Percentiles rank a stretch among this genome's conserved stretches.
These are phyloP conservation scores for Hylyphantes graminicola DNA, from an alignment of 1,140 invertebrate genomes.

Conservation along the genomic window DNA sequence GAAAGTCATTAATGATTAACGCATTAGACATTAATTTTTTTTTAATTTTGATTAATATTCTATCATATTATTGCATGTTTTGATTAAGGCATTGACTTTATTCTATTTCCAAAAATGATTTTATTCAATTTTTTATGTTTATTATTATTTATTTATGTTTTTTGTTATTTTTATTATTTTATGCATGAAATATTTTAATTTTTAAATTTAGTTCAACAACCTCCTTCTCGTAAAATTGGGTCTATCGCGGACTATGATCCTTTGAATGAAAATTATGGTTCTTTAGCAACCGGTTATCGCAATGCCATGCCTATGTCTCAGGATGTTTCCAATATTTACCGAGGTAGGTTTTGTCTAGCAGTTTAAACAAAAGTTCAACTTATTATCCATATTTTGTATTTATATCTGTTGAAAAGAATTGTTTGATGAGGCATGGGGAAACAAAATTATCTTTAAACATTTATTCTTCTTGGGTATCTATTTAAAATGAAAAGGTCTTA, in stretches of 20 bases:
- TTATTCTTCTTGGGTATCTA: too few species aligned
- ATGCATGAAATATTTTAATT: slow-evolving; percentile 5
- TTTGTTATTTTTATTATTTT: slow-evolving; percentile 1
- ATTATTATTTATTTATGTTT: too few species aligned
- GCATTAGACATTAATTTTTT: too few species aligned
- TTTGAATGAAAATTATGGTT: slow-evolving; percentile 89
- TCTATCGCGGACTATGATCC: slow-evolving; percentile 96
- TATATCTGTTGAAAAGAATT: background rate
- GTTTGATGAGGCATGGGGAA: background rate
- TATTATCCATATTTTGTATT: background rate
- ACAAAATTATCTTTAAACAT: too few species aligned
- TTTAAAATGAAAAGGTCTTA: too few species aligned
- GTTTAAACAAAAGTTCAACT: background rate
- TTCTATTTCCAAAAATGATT: too few species aligned
- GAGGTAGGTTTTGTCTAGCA: slow-evolving; percentile 31
- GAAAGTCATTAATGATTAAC: too few species aligned
- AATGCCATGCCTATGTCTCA: slow-evolving; percentile 23
- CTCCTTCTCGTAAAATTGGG: slow-evolving; percentile 80
- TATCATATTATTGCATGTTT: too few species aligned
- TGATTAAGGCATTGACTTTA: too few species aligned
- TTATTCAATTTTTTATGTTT: too few species aligned
- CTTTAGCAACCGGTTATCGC: slow-evolving; percentile 71
- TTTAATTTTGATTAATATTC: too few species aligned
- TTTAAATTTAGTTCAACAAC: slow-evolving; percentile 63
- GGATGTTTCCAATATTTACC: slow-evolving; percentile 52